Evolutionary conservation across 1,140 invertebrate species (phyloP), one percentile per base, ranked within the genome.

Genomic region (Stegodyphus dumicola): DNA sequence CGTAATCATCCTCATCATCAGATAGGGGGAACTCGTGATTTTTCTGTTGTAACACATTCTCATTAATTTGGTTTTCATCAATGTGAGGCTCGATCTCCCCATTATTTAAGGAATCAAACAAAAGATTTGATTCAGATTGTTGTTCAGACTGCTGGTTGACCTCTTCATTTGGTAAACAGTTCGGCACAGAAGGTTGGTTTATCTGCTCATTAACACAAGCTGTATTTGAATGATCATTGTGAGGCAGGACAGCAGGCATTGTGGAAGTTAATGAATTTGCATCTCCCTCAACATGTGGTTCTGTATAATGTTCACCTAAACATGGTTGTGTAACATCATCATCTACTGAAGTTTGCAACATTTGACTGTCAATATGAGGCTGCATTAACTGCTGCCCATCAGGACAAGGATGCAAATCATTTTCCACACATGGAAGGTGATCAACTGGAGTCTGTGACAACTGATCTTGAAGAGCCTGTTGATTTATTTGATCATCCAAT

Each of bases 1-100:
- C 95, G 89, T 96, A 96, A 90, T 96, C 95, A 87, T 95, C 95
- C 89, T 93, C 92, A 60, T 88, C 88, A 76, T 85, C 92, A 92
- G 89, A 76, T 49, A 51, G n/a, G 13, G 54, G 56, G 48, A 49
- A 74, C 10, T 87, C 83, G 49, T 87, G 86, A 13, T 66, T n/a
- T 52, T 81, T 77, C 9, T 73, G 54, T 10, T 69, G 11, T 7
- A 48, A 51, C 11, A 13, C n/a, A n/a, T 93, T 49, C 11, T 7
- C 17, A 67, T 67, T 17, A 67, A 15, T 67, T 17, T 67, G 13
- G 15, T 67, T 15, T n/a, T 15, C 17, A 17, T 67, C 0, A 5
- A 7, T 17, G 7, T 67, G 65, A 67, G 65, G 7, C 15, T 60
- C 1, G 7, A 67, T 7, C 17, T 67, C 65, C 2, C 65, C 65